phyloP scores from a whole-genome alignment of 2,888 invertebrate genomes.

The Maniola hyperantus region DNA sequence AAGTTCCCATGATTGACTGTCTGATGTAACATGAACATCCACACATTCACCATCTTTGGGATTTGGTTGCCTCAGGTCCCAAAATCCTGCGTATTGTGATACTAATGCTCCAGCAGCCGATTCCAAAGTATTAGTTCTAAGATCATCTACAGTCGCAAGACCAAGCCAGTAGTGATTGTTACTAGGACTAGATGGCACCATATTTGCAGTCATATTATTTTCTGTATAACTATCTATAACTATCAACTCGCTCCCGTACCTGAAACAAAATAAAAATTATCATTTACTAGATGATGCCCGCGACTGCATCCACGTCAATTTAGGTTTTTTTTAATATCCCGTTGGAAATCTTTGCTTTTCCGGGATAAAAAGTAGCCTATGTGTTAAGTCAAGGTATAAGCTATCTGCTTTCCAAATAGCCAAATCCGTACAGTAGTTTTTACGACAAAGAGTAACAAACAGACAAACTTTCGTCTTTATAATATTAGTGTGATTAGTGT shows the following conservation, averaged over 20 bases:
- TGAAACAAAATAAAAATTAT: slow-evolving; percentile 60
- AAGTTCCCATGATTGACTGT: slow-evolving; percentile 95
- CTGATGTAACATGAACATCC: slow-evolving; percentile 87
- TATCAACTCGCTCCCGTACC: slow-evolving; percentile 97
- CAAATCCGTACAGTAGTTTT: too few relatives aligned
- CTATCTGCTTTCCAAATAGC: too few relatives aligned
- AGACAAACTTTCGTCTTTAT: too few relatives aligned
- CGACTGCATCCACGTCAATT: too few relatives aligned
- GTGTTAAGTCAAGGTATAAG: too few relatives aligned
- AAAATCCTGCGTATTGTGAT: slow-evolving; percentile 97
- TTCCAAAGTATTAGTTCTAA: slow-evolving; percentile 96
- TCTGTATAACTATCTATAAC: slow-evolving; percentile 94
- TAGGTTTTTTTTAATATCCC: too few relatives aligned
- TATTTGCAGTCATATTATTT: slow-evolving; percentile 93
- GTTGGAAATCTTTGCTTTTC: too few relatives aligned
- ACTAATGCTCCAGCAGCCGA: slow-evolving; percentile 95
- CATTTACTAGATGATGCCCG: too few relatives aligned
- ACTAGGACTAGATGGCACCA: slow-evolving; percentile 87
- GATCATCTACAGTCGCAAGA: slow-evolving; percentile 93
- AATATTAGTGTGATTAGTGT: too few relatives aligned
- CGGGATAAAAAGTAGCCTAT: too few relatives aligned
- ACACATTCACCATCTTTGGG: slow-evolving; percentile 95
- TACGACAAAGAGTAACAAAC: too few relatives aligned
- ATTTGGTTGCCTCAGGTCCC: slow-evolving; percentile 95
- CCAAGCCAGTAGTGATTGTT: slow-evolving; percentile 95